Evolutionary conservation across 2,113 vertebrate species (phyloP).

Genomic region (Coturnix japonica): DNA sequence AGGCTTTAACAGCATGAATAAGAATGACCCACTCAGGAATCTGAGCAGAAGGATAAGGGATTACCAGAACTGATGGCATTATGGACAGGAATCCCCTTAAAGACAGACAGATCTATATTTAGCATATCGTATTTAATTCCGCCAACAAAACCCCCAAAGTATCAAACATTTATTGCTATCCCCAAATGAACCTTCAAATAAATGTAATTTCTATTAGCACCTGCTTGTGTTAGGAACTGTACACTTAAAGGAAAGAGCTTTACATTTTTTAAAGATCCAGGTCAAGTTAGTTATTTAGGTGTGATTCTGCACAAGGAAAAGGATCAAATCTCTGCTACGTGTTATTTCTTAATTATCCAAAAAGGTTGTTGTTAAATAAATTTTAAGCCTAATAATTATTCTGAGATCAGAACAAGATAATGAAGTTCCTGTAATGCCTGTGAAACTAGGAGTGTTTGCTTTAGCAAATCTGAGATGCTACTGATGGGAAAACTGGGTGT

Average conservation of each 20-base stretch:
- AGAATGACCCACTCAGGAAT: constrained; percentile 24
- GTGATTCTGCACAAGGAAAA: background rate
- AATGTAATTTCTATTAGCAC: background rate
- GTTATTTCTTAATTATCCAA: background rate
- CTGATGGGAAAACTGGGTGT: background rate
- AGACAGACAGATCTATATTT: constrained; percentile 51
- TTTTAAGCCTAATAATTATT: background rate
- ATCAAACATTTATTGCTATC: background rate
- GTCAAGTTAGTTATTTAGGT: background rate
- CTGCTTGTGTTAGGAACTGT: background rate
- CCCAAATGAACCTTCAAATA: background rate
- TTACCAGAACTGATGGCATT: constrained; percentile 59
- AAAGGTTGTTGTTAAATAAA: background rate
- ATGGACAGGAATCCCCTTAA: constrained; percentile 47
- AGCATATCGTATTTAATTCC: constrained; percentile 13
- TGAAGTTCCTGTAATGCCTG: background rate
- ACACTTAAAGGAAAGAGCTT: background rate
- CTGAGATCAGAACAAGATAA: background rate
- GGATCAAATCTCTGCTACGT: background rate
- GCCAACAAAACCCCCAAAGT: background rate
- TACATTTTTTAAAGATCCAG: background rate
- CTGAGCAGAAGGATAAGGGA: constrained; percentile 57
- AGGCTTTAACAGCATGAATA: constrained; percentile 21
- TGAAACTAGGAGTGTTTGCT: background rate
- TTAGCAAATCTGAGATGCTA: background rate